Percentiles rank a stretch among this genome's conserved stretches.
Conservation (phyloP, 2,113 vertebrate species). For the Patagioenas fasciata region DNA sequence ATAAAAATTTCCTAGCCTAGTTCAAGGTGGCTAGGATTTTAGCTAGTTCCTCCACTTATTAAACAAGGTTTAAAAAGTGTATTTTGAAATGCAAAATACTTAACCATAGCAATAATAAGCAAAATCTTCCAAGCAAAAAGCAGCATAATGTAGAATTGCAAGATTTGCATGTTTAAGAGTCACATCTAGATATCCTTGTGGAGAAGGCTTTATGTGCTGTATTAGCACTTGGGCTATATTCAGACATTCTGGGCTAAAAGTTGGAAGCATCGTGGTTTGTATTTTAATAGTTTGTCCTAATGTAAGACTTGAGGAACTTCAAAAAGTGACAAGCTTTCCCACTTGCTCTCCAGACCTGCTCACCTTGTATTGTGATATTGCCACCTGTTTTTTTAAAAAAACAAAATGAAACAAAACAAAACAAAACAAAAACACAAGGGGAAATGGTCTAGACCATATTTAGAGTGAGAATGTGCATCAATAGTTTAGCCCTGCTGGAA, state of each 20-base stretch:
- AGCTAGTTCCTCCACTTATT: background rate
- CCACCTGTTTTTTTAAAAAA: background rate
- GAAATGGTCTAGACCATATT: background rate
- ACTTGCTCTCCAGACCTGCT: background rate
- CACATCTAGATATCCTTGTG: background rate
- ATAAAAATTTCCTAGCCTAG: background rate
- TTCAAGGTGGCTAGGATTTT: background rate
- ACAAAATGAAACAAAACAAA: background rate
- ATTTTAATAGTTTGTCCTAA: background rate
- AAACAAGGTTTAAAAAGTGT: background rate
- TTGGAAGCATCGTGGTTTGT: background rate
- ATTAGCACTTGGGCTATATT: background rate
- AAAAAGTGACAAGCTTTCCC: background rate
- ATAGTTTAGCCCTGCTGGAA: background rate
- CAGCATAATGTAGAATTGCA: background rate
- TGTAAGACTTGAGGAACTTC: background rate
- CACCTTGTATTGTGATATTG: background rate
- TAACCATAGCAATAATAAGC: background rate
- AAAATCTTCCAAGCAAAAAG: background rate
- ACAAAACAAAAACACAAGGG: background rate
- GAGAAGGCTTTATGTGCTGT: background rate
- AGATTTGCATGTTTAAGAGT: background rate
- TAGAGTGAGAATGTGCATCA: background rate
- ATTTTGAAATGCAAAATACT: background rate
- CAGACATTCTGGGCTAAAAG: background rate